Conservation (phyloP, 1,140 invertebrate species). For the Phymorhynchus buccinoides region DNA sequence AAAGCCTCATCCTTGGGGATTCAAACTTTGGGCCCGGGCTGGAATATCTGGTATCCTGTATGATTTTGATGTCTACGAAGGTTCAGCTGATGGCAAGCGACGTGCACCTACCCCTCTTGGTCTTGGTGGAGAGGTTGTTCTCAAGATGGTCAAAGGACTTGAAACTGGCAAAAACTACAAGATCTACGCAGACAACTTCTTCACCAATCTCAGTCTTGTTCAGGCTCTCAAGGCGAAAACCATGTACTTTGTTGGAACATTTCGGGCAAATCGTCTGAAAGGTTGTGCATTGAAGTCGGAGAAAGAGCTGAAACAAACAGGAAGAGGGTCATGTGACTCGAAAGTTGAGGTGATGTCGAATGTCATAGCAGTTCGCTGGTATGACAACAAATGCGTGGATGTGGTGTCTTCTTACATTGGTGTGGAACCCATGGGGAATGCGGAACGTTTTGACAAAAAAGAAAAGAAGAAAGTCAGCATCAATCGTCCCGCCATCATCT, state of each 20-base stretch:
- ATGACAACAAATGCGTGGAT: slow-evolving; percentile 44
- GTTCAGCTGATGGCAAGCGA: slow-evolving; percentile 38
- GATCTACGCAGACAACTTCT: slow-evolving; percentile 49
- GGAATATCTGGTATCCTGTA: slow-evolving; percentile 38
- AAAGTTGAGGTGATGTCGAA: slow-evolving; percentile 45
- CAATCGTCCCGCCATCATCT: slow-evolving; percentile 64
- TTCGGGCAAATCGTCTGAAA: slow-evolving; percentile 41
- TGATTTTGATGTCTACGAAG: slow-evolving; percentile 54
- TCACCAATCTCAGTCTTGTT: slow-evolving; percentile 38
- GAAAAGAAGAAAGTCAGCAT: slow-evolving; percentile 62
- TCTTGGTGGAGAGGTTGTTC: slow-evolving; percentile 38
- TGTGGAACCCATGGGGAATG: slow-evolving; percentile 38
- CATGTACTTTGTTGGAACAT: slow-evolving; percentile 45
- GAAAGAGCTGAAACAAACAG: slow-evolving; percentile 45
- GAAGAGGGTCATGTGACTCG: slow-evolving; percentile 42
- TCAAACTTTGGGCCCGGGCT: slow-evolving; percentile 45
- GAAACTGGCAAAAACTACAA: slow-evolving; percentile 27
- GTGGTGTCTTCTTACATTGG: slow-evolving; percentile 48
- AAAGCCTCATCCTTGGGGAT: slow-evolving; percentile 48
- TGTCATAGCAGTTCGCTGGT: slow-evolving; percentile 41
- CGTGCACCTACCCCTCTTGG: slow-evolving; percentile 21
- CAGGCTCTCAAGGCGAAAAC: slow-evolving; percentile 35
- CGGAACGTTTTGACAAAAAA: slow-evolving; percentile 48
- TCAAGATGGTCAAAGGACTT: slow-evolving; percentile 18
- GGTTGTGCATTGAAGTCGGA: slow-evolving; percentile 44